These are phyloP conservation scores for Cydia amplana DNA, from an alignment of 1,140 invertebrate species.

Conservation along the genomic window DNA sequence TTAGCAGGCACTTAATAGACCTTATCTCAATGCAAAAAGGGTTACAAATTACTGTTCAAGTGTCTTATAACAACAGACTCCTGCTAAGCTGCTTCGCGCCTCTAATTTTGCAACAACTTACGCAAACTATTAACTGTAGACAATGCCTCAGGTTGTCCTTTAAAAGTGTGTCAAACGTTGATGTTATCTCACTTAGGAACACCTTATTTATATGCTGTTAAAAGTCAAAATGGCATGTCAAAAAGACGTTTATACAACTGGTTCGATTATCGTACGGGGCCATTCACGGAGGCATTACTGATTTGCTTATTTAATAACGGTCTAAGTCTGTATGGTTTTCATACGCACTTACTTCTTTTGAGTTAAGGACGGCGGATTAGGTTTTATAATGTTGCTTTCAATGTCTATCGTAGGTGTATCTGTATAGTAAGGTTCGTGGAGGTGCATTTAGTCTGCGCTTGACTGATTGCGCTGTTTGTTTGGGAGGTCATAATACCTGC, in stretches of 20 bases:
- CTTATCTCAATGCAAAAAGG: neutral
- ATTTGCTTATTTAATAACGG: slow-evolving; percentile 5
- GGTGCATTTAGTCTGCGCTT: neutral
- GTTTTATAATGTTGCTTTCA: slow-evolving; percentile 9
- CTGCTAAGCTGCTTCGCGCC: neutral
- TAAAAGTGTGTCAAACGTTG: slow-evolving; percentile 62
- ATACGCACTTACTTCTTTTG: neutral
- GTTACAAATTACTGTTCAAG: neutral
- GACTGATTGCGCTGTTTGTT: slow-evolving; percentile 8
- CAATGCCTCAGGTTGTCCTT: slow-evolving; percentile 65
- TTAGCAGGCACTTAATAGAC: no score
- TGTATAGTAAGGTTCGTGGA: neutral
- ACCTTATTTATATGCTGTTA: neutral
- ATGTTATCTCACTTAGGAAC: neutral
- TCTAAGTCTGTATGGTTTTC: neutral
- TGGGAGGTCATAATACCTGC: neutral
- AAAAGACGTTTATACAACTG: neutral
- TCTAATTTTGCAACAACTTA: slow-evolving; percentile 50
- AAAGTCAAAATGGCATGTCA: neutral
- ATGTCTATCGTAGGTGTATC: neutral
- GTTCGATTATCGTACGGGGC: slow-evolving; percentile 20
- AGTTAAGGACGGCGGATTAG: neutral
- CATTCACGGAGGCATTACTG: slow-evolving; percentile 13
- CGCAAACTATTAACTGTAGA: slow-evolving; percentile 51
- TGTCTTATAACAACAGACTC: neutral